These are phyloP conservation scores for Hyposoter dolosus DNA, from an alignment of 2,888 invertebrate species.

Conservation along the genomic window DNA sequence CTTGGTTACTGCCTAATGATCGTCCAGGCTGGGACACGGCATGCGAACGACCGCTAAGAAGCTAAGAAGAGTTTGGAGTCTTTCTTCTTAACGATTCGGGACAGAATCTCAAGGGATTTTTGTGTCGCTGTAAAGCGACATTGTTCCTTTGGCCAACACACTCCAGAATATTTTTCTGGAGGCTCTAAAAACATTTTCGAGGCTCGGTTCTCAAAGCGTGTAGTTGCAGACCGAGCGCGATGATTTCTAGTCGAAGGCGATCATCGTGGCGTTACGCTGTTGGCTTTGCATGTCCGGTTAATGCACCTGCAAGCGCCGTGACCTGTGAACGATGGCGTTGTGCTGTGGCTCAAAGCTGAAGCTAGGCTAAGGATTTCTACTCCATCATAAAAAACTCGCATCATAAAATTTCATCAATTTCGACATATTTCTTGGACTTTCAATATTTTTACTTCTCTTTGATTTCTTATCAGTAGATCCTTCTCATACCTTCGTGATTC, in stretches of 20 bases:
- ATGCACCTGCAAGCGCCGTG: slow-evolving; percentile 82
- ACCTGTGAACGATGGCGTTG: slow-evolving; percentile 77
- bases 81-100: background rate
- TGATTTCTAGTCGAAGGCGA: slow-evolving; percentile 61
- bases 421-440: background rate
- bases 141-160: background rate
- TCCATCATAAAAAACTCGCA: background rate
- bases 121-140: background rate
- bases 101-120: background rate
- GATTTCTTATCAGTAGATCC: slow-evolving; percentile 29
- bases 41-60: background rate
- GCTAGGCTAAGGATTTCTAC: slow-evolving; percentile 50
- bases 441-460: background rate
- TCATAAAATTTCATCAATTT: slow-evolving; percentile 8
- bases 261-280: slow-evolving; percentile 78
- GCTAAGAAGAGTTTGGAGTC: background rate
- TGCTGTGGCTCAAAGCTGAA: slow-evolving; percentile 53
- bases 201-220: slow-evolving; percentile 12
- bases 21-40: background rate
- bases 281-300: slow-evolving; percentile 81
- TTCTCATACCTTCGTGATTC: slow-evolving; percentile 54
- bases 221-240: slow-evolving; percentile 54
- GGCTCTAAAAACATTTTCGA: slow-evolving; percentile 24
- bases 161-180: background rate
- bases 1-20: slow-evolving; percentile 19